Conservation (phyloP, 1,140 invertebrate species). For the Helicoverpa zea region DNA sequence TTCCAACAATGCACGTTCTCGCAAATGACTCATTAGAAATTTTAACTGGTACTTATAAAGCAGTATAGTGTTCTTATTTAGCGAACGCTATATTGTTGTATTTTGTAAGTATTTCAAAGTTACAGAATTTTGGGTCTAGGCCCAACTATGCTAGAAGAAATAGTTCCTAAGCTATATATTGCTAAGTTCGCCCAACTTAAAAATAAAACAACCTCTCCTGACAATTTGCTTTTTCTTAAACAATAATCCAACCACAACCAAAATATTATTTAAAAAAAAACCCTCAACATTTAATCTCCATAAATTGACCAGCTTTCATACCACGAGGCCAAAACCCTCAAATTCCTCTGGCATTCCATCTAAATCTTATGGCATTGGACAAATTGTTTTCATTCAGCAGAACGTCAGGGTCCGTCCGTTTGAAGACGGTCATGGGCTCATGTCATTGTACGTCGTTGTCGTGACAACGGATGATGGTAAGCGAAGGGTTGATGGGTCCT, state of each 20-base stretch:
- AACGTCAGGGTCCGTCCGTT: background rate
- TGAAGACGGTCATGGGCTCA: slow-evolving; percentile 8
- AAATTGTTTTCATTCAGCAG: slow-evolving; percentile 37
- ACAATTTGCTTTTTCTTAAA: too few relatives aligned
- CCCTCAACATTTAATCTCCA: background rate
- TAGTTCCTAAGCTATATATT: too few relatives aligned
- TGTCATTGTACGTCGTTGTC: slow-evolving; percentile 19
- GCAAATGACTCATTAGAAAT: slow-evolving; percentile 14
- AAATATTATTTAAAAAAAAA: too few relatives aligned
- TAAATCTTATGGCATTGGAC: slow-evolving; percentile 18
- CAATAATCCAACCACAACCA: too few relatives aligned
- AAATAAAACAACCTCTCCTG: too few relatives aligned
- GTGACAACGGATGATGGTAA: slow-evolving; percentile 13
- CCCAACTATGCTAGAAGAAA: too few relatives aligned
- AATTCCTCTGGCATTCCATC: slow-evolving; percentile 29
- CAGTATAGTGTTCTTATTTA: background rate
- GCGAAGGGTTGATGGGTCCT: background rate
- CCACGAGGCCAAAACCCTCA: background rate
- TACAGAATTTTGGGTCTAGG: too few relatives aligned
- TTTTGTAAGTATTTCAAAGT: too few relatives aligned
- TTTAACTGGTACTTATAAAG: background rate
- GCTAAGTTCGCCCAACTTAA: too few relatives aligned
- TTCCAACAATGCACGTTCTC: slow-evolving; percentile 5
- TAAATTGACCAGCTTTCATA: background rate
- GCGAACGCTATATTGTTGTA: background rate